Evolutionary conservation across 2,888 invertebrate genomes (phyloP), one percentile per base, ranked within the genome.

Genomic region (Eilema sororculum): DNA sequence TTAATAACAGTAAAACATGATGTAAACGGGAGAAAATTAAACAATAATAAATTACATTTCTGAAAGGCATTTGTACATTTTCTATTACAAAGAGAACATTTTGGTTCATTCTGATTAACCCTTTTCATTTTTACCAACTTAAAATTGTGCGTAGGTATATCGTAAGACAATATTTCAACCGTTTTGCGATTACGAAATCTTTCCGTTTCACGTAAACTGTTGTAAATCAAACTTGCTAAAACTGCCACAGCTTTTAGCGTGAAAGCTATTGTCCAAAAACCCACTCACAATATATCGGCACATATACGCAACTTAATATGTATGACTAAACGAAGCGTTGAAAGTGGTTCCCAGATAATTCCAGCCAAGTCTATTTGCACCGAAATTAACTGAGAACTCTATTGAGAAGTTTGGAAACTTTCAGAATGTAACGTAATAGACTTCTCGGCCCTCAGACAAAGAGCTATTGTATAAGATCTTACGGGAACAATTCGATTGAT

Each of bases 401-500:
- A 91, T 92, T 91, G 86, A 88, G 85, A 84, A 86, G 92, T 90
- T 91, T 87, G 73, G 81, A 72, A 90, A 92, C 88, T 92, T 91
- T 78, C 74, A 82, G 84, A 90, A 90, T 89, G 89, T 87, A 86
- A 84, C 85, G 78, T 91, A 92, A 91, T 92, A 86, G 89, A 89
- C 88, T 88, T 79, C 81, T 69, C 78, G 65, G 68, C 69, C 71
- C 65, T 69, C 77, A 86, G 83, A 93, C 92, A 92, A 93, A 87
- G 89, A 78, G 75, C 87, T 82, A 89, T 91, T 88, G 87, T 87
- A 71, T 73, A 41, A 70, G 73, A 78, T 77, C 78, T 78, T 79
- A 83, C 76, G 71, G 75, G 73, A 84, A 85, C 86, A 86, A 83
- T 83, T 68, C 86, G 80, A 86, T 87, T 83, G 83, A 73, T 87